phyloP scores from a whole-genome alignment of 2,113 vertebrate genomes.

The Poeciliopsis prolifica region DNA sequence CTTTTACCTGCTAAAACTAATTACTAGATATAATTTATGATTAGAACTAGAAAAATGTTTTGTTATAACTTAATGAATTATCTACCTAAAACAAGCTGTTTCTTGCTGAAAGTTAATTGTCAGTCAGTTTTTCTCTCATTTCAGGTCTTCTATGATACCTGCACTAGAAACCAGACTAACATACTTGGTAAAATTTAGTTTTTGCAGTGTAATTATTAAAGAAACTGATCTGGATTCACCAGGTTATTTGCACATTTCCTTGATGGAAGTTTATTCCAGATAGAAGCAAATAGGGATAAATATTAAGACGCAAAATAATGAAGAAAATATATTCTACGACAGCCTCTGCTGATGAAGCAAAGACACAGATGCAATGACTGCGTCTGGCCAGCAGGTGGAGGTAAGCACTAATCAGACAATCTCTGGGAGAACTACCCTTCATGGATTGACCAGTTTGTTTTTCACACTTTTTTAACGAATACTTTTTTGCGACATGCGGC shows the following conservation, averaged over 20 bases:
- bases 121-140: too few species aligned
- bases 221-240: constrained; percentile 24
- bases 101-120: too few species aligned
- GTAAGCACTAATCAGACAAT: constrained; percentile 51
- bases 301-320: constrained; percentile 73
- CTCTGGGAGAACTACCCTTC: constrained; percentile 63
- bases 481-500: constrained; percentile 38
- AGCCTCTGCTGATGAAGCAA: constrained; percentile 7
- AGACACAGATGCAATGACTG: constrained; percentile 20
- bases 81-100: too few species aligned
- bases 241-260: constrained; percentile 57
- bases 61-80: too few species aligned
- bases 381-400: constrained; percentile 72
- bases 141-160: too few species aligned
- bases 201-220: constrained; percentile 18
- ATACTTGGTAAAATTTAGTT: too few species aligned
- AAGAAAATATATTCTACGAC: constrained; percentile 19
- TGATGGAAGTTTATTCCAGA: constrained; percentile 50
- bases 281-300: constrained; percentile 63
- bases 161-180: too few species aligned
- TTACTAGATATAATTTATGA: too few species aligned
- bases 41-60: too few species aligned
- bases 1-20: too few species aligned
- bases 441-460: constrained; percentile 45
- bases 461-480: constrained; percentile 22